Percentiles rank a stretch among this genome's conserved stretches.
Evolutionary conservation across 2,113 vertebrate genomes (phyloP).

Genomic region (Eonycteris spelaea): DNA sequence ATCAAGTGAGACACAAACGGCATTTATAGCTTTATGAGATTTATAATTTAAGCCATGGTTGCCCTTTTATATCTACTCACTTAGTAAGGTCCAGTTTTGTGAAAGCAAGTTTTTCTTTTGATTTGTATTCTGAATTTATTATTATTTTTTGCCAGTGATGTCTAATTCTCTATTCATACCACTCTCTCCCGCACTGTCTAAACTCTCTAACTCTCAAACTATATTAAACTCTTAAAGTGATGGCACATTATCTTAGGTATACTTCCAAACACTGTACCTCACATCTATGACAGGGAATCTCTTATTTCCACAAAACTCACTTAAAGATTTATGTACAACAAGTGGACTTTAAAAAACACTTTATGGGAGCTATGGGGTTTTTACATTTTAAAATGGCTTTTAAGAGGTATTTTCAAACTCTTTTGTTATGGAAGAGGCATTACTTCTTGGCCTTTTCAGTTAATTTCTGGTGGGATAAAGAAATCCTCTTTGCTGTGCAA

Average conservation of each 20-base stretch:
- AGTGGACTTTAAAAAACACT: background rate
- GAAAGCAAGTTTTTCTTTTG: conserved; percentile 48
- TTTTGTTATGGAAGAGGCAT: background rate
- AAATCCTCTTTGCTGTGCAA: background rate
- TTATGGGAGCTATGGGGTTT: background rate
- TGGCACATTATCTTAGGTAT: background rate
- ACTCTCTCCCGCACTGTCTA: background rate
- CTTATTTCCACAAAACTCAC: conserved; percentile 33
- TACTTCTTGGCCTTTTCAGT: background rate
- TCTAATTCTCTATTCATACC: conserved; percentile 25
- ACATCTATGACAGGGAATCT: conserved; percentile 12
- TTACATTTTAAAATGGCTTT: background rate
- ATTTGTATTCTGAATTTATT: conserved; percentile 62
- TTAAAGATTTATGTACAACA: background rate
- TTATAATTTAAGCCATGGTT: background rate
- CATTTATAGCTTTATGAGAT: background rate
- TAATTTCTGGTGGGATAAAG: background rate
- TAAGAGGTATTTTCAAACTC: conserved; percentile 4
- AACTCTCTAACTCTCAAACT: background rate
- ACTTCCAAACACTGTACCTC: background rate
- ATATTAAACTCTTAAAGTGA: conserved; percentile 18
- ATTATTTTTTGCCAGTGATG: conserved; percentile 49
- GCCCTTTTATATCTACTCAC: background rate
- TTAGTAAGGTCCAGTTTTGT: conserved; percentile 9
- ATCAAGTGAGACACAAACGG: background rate